Conservation (phyloP, 1,140 invertebrate species). For the Cylas formicarius region DNA sequence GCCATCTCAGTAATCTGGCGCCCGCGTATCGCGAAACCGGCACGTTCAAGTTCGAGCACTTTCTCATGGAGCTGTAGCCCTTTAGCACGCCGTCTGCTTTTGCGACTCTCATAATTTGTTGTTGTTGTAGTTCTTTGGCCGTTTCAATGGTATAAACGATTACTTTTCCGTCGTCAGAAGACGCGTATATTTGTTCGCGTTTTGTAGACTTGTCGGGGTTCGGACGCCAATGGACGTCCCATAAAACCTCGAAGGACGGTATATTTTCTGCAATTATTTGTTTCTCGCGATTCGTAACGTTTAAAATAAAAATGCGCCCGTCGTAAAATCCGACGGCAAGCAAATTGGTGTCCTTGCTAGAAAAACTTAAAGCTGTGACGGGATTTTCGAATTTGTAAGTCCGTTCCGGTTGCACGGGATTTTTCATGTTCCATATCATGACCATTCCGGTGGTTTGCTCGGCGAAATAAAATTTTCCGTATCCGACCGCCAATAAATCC, state of each 20-base stretch:
- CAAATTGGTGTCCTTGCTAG: slow-evolving; percentile 57
- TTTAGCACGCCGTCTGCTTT: slow-evolving; percentile 55
- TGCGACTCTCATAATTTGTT: slow-evolving; percentile 52
- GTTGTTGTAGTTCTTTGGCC: slow-evolving; percentile 26
- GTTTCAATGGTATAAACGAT: slow-evolving; percentile 29
- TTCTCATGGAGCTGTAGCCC: slow-evolving; percentile 46
- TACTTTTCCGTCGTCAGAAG: slow-evolving; percentile 48
- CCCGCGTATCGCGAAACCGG: slow-evolving; percentile 51
- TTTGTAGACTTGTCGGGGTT: slow-evolving; percentile 41
- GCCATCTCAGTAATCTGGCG: slow-evolving; percentile 55
- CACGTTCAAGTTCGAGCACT: slow-evolving; percentile 45
- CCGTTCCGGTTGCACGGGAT: slow-evolving; percentile 73
- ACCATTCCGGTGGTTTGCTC: slow-evolving; percentile 55
- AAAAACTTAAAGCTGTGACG: slow-evolving; percentile 68
- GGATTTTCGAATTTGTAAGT: slow-evolving; percentile 59
- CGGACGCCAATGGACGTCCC: slow-evolving; percentile 52
- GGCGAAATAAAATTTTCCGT: slow-evolving; percentile 54
- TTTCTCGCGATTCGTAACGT: slow-evolving; percentile 51
- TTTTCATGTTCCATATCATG: slow-evolving; percentile 78
- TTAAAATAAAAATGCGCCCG: slow-evolving; percentile 66
- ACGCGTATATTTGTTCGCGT: slow-evolving; percentile 26
- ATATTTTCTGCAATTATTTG: slow-evolving; percentile 44
- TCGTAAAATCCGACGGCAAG: slow-evolving; percentile 73
- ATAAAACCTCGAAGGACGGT: slow-evolving; percentile 58
- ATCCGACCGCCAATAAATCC: slow-evolving; percentile 62